Conservation (phyloP, 2,797 vertebrate species). For the Melanotaenia boesemani region DNA sequence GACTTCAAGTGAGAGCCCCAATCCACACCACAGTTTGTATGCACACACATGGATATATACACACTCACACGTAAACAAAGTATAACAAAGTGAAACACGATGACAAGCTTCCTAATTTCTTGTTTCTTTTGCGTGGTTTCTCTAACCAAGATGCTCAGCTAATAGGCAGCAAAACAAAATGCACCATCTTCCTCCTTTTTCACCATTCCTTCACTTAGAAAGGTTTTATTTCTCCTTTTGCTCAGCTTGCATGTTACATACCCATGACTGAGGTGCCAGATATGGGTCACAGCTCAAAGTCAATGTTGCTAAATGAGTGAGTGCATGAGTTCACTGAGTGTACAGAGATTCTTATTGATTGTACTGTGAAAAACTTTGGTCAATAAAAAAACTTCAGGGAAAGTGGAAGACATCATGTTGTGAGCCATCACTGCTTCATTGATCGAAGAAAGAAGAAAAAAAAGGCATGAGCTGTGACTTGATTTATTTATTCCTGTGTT, state of each 20-base stretch:
- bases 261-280: conserved; percentile 1
- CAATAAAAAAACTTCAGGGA: conserved; percentile 23
- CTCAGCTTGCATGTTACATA: conserved; percentile 6
- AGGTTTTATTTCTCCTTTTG: neutral
- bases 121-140: conserved; percentile 4
- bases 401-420: conserved; percentile 19
- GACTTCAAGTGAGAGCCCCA: conserved; percentile 59
- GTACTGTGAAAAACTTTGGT: conserved; percentile 9
- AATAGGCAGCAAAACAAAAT: conserved; percentile 20
- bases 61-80: conserved; percentile 14
- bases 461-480: neutral
- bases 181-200: neutral
- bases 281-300: conserved; percentile 6
- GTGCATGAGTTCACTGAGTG: conserved; percentile 5
- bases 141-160: conserved; percentile 11
- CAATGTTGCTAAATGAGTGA: conserved; percentile 1
- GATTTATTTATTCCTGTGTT: conserved; percentile 5
- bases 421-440: conserved; percentile 20
- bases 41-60: conserved; percentile 6
- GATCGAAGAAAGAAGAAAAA: neutral
- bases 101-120: conserved; percentile 25
- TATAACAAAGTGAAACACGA: conserved; percentile 18
- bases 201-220: conserved; percentile 4
- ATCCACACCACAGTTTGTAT: conserved; percentile 45
- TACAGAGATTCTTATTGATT: conserved; percentile 18